Evolutionary conservation across 2,888 invertebrate species (phyloP), one percentile per base, ranked within the genome.

Genomic region (Chironomus riparius): DNA sequence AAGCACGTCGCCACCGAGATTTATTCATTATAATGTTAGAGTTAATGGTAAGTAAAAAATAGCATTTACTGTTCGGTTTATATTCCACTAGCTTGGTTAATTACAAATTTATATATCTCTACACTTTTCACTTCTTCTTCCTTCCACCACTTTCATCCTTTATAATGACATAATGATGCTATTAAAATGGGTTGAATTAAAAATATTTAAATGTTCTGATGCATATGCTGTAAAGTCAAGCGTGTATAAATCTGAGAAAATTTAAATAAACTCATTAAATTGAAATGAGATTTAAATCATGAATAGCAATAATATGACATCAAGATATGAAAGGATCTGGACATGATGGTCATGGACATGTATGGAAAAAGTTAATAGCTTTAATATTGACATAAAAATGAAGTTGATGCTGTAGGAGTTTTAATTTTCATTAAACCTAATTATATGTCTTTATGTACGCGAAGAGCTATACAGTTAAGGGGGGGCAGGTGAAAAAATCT

Each of bases 11-110:
- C 87, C 87, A 78, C 86, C 86, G 15, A 84, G 85, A 79, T 85
- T 86, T 77, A 85, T 86, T 80, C 85, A 85, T 81, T 83, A 85
- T 78, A 83, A 85, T 81, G 81, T 86, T 78, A 83, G 83, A 79
- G 85, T 86, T 15, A 86, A 85, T 80, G 86, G 86, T 86, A 78
- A 80, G 82, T 78, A 12, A 18, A 15, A 21, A 21, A 65, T n/a
- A 72, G 50, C 70, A 77, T 70, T 50, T 61, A 47, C 50, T 4
- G 2, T 10, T 1, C 38, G 38, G 38, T 38, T 38, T 28, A 10
- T 38, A 10, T 38, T 38, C 38, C 10, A 38, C 38, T 38, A 2
- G 38, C 38, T 38, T 38, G 38, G 38, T 38, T 38, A 56, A 56
- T 15, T 15, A 12, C 15, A 56, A 56, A 56, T n/a, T n/a, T n/a